phyloP scores from a whole-genome alignment of 2,888 invertebrate genomes.

The Synanthedon tipuliformis region DNA sequence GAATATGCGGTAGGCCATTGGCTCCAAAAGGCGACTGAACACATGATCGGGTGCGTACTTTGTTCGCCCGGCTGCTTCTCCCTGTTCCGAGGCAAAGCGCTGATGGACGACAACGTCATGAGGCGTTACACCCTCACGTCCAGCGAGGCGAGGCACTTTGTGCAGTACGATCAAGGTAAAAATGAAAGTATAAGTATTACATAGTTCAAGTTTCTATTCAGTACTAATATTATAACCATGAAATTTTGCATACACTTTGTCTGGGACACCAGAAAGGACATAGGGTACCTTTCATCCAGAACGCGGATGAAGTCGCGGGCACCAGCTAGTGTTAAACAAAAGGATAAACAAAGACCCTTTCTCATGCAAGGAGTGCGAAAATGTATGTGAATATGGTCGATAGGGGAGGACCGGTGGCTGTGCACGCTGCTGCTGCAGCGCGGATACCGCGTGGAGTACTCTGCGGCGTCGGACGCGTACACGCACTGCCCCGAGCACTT shows the following conservation, averaged over 20 bases:
- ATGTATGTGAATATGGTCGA: neutral
- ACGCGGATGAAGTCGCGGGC: too few relatives aligned
- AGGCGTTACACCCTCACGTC: constrained; percentile 85
- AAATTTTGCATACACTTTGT: too few relatives aligned
- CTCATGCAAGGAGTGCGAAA: too few relatives aligned
- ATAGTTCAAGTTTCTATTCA: too few relatives aligned
- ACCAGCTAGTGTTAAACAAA: too few relatives aligned
- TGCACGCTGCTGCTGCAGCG: constrained; percentile 92
- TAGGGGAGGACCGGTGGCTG: constrained; percentile 95
- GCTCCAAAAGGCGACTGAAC: constrained; percentile 93
- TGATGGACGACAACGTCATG: constrained; percentile 93
- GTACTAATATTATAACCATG: too few relatives aligned
- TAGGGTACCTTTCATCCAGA: too few relatives aligned
- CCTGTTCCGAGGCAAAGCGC: constrained; percentile 85
- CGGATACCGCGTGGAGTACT: constrained; percentile 93
- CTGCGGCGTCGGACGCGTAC: constrained; percentile 94
- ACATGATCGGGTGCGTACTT: constrained; percentile 89
- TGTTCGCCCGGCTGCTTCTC: constrained; percentile 95
- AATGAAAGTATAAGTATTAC: too few relatives aligned
- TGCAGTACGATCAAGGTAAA: constrained; percentile 91
- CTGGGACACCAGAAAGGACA: too few relatives aligned
- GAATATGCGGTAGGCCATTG: constrained; percentile 94
- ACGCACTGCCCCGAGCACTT: constrained; percentile 95
- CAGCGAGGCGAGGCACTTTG: constrained; percentile 83
- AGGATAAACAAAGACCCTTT: too few relatives aligned